Base-by-base conservation (phyloP, 1,140 invertebrate species). In the Meloidogyne chitwoodi region DNA sequence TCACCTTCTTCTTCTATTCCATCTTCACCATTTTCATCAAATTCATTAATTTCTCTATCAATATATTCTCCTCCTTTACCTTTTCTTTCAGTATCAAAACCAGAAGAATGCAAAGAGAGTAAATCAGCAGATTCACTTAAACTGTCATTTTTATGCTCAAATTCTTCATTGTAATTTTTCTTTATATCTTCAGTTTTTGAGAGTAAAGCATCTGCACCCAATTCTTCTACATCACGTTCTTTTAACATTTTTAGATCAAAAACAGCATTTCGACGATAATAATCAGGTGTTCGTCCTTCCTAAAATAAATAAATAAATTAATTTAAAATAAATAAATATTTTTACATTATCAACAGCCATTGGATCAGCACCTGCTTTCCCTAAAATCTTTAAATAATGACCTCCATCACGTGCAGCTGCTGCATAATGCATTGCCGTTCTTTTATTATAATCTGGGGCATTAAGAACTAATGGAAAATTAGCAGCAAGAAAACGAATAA, bases 391-490 rank as follows among this genome's bases (percentile, higher is more conserved):
- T 87, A 93, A 94, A 83, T 93, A 93, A 86, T 94, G 92, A 0
- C 93, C 93, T 81, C 93, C 93, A 83, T 95, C 93, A 19, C 91
- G 91, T 44, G 94, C 88, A 2, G 92, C 92, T 12, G 93, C 92
- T 4, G 93, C 93, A 87, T 95, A 96, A 89, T 96, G 94, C 69
- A 96, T 90, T n/a, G 94, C 91, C 3, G 93, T 94, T 82, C 94
- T 89, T 34, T 93, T 93, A 87, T 93, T 91, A 80, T 86, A 84
- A 65, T 87, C 85, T 31, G 85, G 85, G 14, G 85, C 85, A 73
- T 87, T 86, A 12, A 86, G 66, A 62, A 86, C 85, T 14, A 76
- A 74, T 2, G 84, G 77, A 73, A 83, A 86, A 56, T 82, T 77
- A 2, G 80, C 79, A 29, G 85, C 85, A 72, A 86, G 84, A 71